Base-by-base conservation (phyloP, 2,888 invertebrate species). In the Lathronympha strigana region DNA sequence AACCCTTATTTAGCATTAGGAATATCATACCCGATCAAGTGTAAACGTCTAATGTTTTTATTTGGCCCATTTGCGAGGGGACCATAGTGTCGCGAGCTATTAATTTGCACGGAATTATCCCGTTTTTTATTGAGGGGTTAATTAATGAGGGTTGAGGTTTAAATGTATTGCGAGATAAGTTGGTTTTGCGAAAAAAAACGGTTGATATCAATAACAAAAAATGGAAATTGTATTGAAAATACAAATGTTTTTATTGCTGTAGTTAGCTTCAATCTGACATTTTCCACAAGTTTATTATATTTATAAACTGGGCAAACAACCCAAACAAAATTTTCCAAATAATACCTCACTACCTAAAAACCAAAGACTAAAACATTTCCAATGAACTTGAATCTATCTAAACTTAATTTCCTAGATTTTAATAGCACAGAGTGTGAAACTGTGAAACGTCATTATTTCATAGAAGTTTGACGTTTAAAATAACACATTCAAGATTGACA, bases 1-100 rank as follows among this genome's bases (percentile, higher is more conserved):
- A 8, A 19, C 40, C 2, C 11, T n/a, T n/a, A 8, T n/a, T n/a
- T n/a, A 5, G 23, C 5, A 23, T 23, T n/a, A 25, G 2, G 13
- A 6, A 38, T 15, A 36, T n/a, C 36, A 28, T 4, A 40, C 2
- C 86, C 81, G 86, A 90, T 91, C 89, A 86, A 90, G 83, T 88
- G 89, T 82, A 82, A 85, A 81, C 78, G 78, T 82, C 81, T 86
- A 86, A 89, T 89, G 91, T 88, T 88, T 89, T 87, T 86, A 87
- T 88, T 87, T 82, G 79, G 73, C 67, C 79, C 76, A 75, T 78
- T 78, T 69, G 67, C 70, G 69, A 70, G 74, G 69, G 71, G 72
- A 70, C 69, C 72, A 63, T 64, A 61, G 61, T 67, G 64, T 70
- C 67, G 63, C 63, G 19, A 68, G 69, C 72, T 60, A 70, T 74